A percentile compares a stretch with the other conserved stretches of the same genome.
Conservation (phyloP, 1,140 invertebrate genomes). For the Eupeodes corollae region DNA sequence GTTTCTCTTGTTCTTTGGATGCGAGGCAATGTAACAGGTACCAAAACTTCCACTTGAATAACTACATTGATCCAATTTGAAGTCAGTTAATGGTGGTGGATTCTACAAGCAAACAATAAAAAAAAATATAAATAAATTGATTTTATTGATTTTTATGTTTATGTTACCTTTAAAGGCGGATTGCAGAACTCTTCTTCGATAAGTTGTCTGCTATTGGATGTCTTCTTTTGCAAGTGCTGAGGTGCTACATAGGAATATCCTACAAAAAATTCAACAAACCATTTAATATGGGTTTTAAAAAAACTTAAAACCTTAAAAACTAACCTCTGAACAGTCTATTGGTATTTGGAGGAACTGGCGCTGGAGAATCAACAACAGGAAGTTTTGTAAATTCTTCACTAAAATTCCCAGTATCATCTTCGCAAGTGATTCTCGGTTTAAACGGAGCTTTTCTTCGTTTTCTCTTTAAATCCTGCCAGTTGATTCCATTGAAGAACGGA, state of each 20-base stretch:
- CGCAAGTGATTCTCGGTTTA: conserved; percentile 65
- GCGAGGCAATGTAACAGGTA: conserved; percentile 23
- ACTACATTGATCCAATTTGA: conserved; percentile 16
- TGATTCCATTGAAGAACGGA: conserved; percentile 66
- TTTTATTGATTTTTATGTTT: not conserved
- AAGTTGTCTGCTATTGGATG: too few relatives aligned
- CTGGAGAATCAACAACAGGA: conserved; percentile 80
- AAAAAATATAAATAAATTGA: not conserved
- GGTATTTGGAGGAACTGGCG: conserved; percentile 69
- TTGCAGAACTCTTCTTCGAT: not conserved
- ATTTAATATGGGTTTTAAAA: conserved; percentile 4
- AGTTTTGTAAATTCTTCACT: conserved; percentile 91
- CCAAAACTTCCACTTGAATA: conserved; percentile 17
- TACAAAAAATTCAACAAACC: conserved; percentile 6
- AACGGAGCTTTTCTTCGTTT: conserved; percentile 71
- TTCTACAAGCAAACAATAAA: conserved; percentile 9
- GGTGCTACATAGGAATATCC: conserved; percentile 92
- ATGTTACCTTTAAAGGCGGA: not conserved
- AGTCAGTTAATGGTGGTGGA: conserved; percentile 19
- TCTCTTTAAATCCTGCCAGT: conserved; percentile 64
- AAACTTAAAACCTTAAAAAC: not conserved
- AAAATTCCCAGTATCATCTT: conserved; percentile 91
- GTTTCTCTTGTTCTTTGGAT: conserved; percentile 8
- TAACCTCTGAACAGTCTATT: conserved; percentile 77
- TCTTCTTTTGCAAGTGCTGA: conserved; percentile 43